A percentile compares a stretch with the other conserved stretches of the same genome.
phyloP scores from a whole-genome alignment of 2,113 vertebrate genomes.

The Poeciliopsis occidentalis region DNA sequence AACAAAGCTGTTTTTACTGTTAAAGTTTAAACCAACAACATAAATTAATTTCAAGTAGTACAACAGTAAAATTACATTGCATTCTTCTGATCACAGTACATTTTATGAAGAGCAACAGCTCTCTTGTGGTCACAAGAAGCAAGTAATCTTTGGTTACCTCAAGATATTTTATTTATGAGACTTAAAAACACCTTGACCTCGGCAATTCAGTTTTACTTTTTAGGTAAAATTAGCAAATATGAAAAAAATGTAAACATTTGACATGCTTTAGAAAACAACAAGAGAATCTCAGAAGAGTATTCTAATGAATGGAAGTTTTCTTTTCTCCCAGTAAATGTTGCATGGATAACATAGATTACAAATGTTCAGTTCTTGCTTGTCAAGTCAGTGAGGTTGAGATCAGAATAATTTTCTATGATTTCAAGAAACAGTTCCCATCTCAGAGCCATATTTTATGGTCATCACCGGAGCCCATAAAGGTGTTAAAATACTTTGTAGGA shows the following conservation, averaged over 20 bases:
- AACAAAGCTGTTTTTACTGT: background rate
- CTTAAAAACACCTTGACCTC: background rate
- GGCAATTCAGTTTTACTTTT: background rate
- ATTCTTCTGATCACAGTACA: background rate
- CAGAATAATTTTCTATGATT: background rate
- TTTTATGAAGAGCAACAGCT: constrained; percentile 14
- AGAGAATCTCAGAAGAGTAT: too few relatives aligned
- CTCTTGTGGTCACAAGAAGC: constrained; percentile 42
- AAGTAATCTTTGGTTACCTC: background rate
- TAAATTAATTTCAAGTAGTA: too few relatives aligned
- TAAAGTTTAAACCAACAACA: too few relatives aligned
- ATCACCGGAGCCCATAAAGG: too few relatives aligned
- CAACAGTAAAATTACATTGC: background rate
- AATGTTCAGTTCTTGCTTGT: too few relatives aligned
- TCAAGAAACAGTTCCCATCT: background rate
- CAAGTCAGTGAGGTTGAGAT: too few relatives aligned
- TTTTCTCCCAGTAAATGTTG: too few relatives aligned
- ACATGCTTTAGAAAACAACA: too few relatives aligned
- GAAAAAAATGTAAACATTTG: too few relatives aligned
- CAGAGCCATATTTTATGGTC: background rate
- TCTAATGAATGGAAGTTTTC: too few relatives aligned
- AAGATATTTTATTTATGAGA: background rate
- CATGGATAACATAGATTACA: too few relatives aligned
- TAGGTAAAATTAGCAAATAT: background rate
- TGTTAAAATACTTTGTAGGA: too few relatives aligned